Evolutionary conservation across 2,888 invertebrate genomes (phyloP).

Genomic region (Cactoblastis cactorum): DNA sequence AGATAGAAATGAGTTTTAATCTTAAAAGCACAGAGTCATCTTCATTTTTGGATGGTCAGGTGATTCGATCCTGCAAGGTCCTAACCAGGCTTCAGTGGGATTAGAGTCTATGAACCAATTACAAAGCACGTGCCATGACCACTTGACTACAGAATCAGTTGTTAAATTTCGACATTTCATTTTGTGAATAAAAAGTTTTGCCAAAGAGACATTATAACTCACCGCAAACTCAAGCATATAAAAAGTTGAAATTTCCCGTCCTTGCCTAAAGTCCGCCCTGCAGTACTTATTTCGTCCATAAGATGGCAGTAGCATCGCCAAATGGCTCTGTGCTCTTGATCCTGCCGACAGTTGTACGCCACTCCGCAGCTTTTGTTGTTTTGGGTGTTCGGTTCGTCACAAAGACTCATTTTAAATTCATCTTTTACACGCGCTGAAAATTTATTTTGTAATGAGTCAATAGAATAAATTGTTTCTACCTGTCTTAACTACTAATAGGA

Average conservation of each 20-base stretch:
- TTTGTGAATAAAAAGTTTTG: not conserved
- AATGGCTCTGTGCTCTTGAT: conserved; percentile 83
- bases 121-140: too few relatives aligned
- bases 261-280: conserved; percentile 92
- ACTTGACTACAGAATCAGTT: too few relatives aligned
- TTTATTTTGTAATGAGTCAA: conserved; percentile 3
- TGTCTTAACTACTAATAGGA: too few relatives aligned
- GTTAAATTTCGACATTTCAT: too few relatives aligned
- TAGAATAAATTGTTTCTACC: not conserved
- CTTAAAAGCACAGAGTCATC: too few relatives aligned
- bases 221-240: conserved; percentile 96
- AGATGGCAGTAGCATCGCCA: conserved; percentile 94
- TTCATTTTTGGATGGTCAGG: too few relatives aligned
- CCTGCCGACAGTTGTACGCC: conserved; percentile 65
- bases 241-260: conserved; percentile 99
- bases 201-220: conserved; percentile 13
- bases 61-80: too few relatives aligned
- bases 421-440: conserved; percentile 87
- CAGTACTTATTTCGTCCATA: conserved; percentile 91
- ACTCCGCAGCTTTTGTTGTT: conserved; percentile 57
- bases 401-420: conserved; percentile 86
- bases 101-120: too few relatives aligned
- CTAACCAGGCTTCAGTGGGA: too few relatives aligned
- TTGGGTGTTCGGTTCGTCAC: conserved; percentile 76
- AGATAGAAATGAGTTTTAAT: too few relatives aligned